Base-by-base conservation (phyloP, 1,140 invertebrate genomes). In the Philotrypesis tridentata region DNA sequence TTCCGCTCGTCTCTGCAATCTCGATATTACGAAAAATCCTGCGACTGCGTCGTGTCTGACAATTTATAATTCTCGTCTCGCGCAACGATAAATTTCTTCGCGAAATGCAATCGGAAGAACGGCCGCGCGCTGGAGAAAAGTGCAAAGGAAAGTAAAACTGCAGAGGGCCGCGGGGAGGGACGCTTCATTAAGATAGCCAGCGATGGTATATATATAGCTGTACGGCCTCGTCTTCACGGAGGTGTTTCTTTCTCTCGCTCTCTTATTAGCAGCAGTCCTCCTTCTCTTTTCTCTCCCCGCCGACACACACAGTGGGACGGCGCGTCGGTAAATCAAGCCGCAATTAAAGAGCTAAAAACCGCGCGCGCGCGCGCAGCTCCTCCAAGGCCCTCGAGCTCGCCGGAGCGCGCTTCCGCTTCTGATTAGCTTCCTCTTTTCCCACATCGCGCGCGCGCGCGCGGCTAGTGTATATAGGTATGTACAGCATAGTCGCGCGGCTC, bases 381-480 rank as follows among this genome's bases (percentile, higher is more conserved):
- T 87, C 89, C 89, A 90, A 90, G 89, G 89, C 88, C 88, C 85
- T 84, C 86, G 84, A 85, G 89, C 86, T 89, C 90, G 87, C 85
- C 88, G 82, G 87, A 90, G 90, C 91, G 89, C 89, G 89, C 88
- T 91, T 92, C 91, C 91, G 90, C 89, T 92, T 90, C 89, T 91
- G 90, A 91, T 91, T 92, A 92, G 89, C 90, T 91, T 91, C 91
- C 90, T 91, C 82, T 91, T 91, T 91, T 91, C 90, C 89, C 91
- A 90, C 86, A 88, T 88, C 83, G 85, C 87, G 84, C 70, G n/a
- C n/a, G n/a, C n/a, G n/a, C n/a, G n/a, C n/a, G n/a, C n/a, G n/a
- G n/a, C n/a, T n/a, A n/a, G n/a, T n/a, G n/a, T n/a, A n/a, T n/a
- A n/a, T n/a, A n/a, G n/a, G n/a, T n/a, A n/a, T n/a, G n/a, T n/a